Evolutionary conservation across 2,888 invertebrate genomes (phyloP).

Genomic region (Anoncus sp.): DNA sequence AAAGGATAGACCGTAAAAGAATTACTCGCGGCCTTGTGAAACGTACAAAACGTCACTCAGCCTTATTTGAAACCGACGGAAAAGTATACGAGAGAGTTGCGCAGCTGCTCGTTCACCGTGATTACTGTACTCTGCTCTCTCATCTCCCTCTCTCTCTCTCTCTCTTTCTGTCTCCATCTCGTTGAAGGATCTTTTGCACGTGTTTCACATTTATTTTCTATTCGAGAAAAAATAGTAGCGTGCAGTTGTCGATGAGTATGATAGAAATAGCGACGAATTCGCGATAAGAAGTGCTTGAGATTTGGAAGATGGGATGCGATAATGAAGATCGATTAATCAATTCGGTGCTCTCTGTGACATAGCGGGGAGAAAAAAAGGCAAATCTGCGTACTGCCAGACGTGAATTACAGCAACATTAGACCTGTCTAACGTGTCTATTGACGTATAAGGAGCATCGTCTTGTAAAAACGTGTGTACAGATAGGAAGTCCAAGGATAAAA

Average conservation of each 20-base stretch:
- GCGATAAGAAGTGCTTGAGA: background rate
- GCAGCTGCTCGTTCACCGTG: constrained; percentile 42
- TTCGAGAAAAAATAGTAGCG: background rate
- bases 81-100: background rate
- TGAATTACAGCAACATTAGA: constrained; percentile 23
- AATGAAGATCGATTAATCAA: constrained; percentile 24
- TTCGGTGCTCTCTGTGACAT: background rate
- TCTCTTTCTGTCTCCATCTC: background rate
- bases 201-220: constrained; percentile 19
- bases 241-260: background rate
- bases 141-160: background rate
- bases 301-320: background rate
- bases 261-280: constrained; percentile 10
- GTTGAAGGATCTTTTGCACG: constrained; percentile 35
- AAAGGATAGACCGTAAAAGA: constrained; percentile 15
- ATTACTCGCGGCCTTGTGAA: constrained; percentile 42
- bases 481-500: constrained; percentile 52
- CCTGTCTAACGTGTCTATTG: constrained; percentile 18
- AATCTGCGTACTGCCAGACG: background rate
- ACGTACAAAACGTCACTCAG: constrained; percentile 31
- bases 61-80: constrained; percentile 8
- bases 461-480: constrained; percentile 44
- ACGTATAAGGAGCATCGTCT: constrained; percentile 42
- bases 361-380: background rate
- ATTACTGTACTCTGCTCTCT: constrained; percentile 1